Base-by-base conservation (phyloP, 37 sponge, comb jelly and placozoan genomes). In the Hexactinellida sp. region DNA sequence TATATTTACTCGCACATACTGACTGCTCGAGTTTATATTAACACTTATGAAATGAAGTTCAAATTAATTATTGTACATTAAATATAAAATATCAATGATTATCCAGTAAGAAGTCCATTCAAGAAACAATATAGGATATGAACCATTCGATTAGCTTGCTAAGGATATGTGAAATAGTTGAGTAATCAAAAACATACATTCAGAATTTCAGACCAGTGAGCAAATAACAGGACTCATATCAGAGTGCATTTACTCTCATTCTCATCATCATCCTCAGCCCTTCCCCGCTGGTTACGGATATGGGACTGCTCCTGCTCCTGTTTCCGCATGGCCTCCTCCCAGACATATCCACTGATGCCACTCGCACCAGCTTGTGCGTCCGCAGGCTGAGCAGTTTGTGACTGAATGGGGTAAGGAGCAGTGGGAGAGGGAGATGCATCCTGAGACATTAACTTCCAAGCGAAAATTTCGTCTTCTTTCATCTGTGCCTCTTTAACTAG, bases 401-500 rank as follows among this genome's bases (percentile, higher is more conserved):
- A 16, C 9, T 9, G 52, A 47, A 16, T 19, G 34, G 76, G 76
- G 34, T 7, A 1, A n/a, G 76, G 76, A 63, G 21, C 5, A n/a
- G 76, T 7, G 13, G 76, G 76, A 63, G 76, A 28, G 13, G 76
- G 3, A 23, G 76, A n/a, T 5, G 32, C 13, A 32, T 63, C 76
- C 34, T 63, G 19, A 7, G 76, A 10, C 76, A 63, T 63, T 23
- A 63, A 21, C 76, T 63, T 63, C 76, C 76, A 63, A 63, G 76
- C 76, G 3, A 63, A 23, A 10, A 23, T 23, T 23, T 63, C 76
- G 34, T 63, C 76, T 63, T 63, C 76, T n/a, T n/a, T 63, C 76
- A 63, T 32, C 76, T 63, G 76, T n/a, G 76, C 76, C 76, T 63
- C 76, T n/a, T 23, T 63, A 10, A 63, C 76, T n/a, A 63, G 76